A percentile compares a stretch with the other conserved stretches of the same genome.
phyloP scores from a whole-genome alignment of 2,113 vertebrate species.

The Rhynchopsitta pachyrhyncha region DNA sequence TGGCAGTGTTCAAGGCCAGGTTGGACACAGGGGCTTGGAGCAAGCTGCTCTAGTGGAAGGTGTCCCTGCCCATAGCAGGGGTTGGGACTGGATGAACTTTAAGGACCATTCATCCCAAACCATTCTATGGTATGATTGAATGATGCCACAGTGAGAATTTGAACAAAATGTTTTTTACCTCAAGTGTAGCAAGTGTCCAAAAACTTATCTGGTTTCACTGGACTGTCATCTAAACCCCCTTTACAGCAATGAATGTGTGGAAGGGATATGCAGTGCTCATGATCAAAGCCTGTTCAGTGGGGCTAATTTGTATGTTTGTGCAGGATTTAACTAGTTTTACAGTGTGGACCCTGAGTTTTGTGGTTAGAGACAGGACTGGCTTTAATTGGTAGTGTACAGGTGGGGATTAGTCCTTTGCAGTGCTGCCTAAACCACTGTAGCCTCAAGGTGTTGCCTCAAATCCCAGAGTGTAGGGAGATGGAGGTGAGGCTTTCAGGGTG shows the following conservation, averaged over 20 bases:
- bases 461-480: neutral
- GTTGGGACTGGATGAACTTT: neutral
- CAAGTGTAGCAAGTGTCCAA: neutral
- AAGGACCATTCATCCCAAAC: neutral
- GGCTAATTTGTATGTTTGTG: neutral
- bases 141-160: neutral
- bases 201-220: neutral
- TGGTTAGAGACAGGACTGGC: neutral
- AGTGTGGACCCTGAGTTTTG: neutral
- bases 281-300: neutral
- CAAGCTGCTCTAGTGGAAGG: neutral
- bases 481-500: neutral
- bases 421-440: neutral
- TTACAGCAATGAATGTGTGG: neutral
- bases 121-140: neutral
- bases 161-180: neutral
- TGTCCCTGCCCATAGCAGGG: accelerated
- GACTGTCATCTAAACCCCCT: neutral
- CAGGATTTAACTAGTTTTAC: neutral
- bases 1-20: no score
- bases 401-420: neutral
- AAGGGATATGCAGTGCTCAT: neutral
- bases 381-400: neutral
- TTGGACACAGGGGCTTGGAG: neutral
- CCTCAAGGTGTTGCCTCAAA: neutral